phyloP scores from a whole-genome alignment of 2,888 invertebrate species.

The Stramonita haemastoma region DNA sequence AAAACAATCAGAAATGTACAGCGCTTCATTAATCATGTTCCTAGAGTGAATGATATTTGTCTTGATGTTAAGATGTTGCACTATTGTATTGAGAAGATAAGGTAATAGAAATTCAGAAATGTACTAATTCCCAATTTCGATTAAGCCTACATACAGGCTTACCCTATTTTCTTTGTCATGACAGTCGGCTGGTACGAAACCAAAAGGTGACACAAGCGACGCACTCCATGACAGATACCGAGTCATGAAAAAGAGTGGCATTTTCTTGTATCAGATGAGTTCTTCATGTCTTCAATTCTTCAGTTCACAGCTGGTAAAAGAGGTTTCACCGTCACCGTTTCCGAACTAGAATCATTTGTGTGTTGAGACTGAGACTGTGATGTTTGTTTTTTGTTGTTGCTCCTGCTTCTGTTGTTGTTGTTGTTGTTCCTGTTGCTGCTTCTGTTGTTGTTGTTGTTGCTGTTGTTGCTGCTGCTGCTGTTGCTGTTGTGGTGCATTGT shows the following conservation, averaged over 20 bases:
- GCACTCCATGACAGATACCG: neutral
- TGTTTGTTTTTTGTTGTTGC: constrained; percentile 4
- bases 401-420: no score
- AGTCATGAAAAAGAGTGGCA: neutral
- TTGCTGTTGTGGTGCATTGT: neutral
- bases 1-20: no score
- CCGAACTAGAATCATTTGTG: neutral
- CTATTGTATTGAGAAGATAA: no score
- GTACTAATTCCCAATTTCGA: no score
- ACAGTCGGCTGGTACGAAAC: neutral
- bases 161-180: neutral
- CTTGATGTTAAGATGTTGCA: no score
- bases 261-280: neutral
- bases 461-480: neutral
- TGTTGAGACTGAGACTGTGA: neutral
- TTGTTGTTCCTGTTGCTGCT: neutral
- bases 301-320: neutral
- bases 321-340: neutral
- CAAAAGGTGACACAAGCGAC: neutral
- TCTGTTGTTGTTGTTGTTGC: neutral
- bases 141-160: no score
- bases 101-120: no score
- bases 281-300: neutral
- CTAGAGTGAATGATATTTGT: no score
- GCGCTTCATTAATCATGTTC: no score